Conservation (phyloP, 2,888 invertebrate genomes). For the Nemapogon koenigi region DNA sequence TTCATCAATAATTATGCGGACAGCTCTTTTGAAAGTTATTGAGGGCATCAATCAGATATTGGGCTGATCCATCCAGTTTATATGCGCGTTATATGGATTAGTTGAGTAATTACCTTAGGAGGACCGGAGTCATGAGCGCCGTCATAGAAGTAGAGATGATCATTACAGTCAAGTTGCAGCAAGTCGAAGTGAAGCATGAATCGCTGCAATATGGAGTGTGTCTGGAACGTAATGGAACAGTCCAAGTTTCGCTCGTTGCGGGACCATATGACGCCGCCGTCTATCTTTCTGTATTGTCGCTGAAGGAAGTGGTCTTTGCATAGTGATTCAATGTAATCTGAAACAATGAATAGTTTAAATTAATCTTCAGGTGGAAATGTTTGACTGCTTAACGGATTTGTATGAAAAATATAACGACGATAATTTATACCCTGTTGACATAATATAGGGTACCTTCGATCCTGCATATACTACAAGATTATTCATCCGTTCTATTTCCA, state of each 20-base stretch:
- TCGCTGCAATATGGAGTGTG: constrained; percentile 90
- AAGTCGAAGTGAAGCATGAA: constrained; percentile 94
- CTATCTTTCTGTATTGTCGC: constrained; percentile 88
- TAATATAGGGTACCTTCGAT: too few relatives aligned
- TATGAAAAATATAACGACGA: too few relatives aligned
- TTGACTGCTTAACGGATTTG: not conserved
- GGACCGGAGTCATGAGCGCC: constrained; percentile 89
- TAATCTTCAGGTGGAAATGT: not conserved
- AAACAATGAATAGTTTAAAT: constrained; percentile 22
- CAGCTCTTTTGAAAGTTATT: too few relatives aligned
- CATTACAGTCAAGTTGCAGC: constrained; percentile 92
- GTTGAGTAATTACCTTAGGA: constrained; percentile 75
- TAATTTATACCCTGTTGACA: too few relatives aligned
- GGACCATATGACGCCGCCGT: constrained; percentile 89
- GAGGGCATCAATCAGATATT: too few relatives aligned
- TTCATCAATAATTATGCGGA: too few relatives aligned
- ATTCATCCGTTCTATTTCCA: too few relatives aligned
- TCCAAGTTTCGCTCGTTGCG: constrained; percentile 90
- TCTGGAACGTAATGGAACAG: constrained; percentile 93
- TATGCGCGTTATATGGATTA: not conserved
- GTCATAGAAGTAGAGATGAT: constrained; percentile 91
- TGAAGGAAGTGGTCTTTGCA: constrained; percentile 91
- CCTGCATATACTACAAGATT: too few relatives aligned
- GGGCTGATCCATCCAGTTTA: too few relatives aligned
- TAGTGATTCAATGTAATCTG: constrained; percentile 89